Base-by-base conservation (phyloP, 2,113 vertebrate genomes). In the Prinia subflava region DNA sequence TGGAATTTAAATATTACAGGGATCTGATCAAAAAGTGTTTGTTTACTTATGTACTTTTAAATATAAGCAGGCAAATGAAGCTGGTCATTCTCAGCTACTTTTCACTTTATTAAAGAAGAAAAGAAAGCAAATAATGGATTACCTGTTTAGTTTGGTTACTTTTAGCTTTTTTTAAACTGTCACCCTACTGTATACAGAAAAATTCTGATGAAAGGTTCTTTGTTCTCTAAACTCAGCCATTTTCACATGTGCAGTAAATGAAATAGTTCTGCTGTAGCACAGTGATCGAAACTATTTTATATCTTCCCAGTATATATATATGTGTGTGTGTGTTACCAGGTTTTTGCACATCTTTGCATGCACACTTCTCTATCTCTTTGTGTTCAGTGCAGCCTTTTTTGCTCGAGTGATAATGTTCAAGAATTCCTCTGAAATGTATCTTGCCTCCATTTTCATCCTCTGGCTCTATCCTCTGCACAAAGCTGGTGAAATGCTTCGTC, bases 261-360 rank as follows among this genome's bases (percentile, higher is more conserved):
- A 63, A 80, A 47, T 44, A 55, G 37, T 52, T 76, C 24, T 8
- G 1, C 31, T 65, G 12, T n/a, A 73, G 27, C 50, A 22, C 57
- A 67, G 24, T 60, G 33, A 39, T 39, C 3, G 9, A 42, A 92
- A 53, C 47, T 8, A 46, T 17, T 41, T 23, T 41, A 2, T 11
- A 33, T 57, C 35, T 60, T 60, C 20, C 20, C 12, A 35, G 14
- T 35, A 14, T 47, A 6, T 47, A 13, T 39, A 3, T 52, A 2
- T 68, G 1, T 53, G 18, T 15, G 2, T 55, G 14, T 39, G 4
- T 42, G 2, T 27, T 0, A 5, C 9, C 19, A 55, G 6, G 41
- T 60, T 44, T 41, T 50, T 37, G 7, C 24, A 22, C 11, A 11
- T 41, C 21, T 23, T n/a, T 84, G 16, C 28, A 11, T 13, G 27